Percentiles rank a stretch among this genome's conserved stretches.
phyloP scores from a whole-genome alignment of 2,113 vertebrate species.

The Meleagris gallopavo region DNA sequence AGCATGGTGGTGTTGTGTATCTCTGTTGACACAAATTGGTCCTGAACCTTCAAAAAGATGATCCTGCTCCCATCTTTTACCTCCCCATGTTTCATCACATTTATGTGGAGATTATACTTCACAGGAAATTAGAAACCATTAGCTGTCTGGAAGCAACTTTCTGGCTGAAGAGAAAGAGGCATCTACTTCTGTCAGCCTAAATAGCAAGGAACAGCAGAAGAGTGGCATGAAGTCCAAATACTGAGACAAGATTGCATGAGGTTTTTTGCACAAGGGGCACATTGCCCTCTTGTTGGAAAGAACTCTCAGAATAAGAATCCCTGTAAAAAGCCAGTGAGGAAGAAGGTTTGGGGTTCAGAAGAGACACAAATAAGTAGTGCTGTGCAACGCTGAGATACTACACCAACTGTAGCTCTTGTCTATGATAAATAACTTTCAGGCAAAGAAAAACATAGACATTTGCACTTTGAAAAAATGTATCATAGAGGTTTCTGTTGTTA shows the following conservation, averaged over 20 bases:
- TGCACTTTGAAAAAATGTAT: neutral
- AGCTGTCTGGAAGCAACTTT: neutral
- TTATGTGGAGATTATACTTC: neutral
- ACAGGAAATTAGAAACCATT: neutral
- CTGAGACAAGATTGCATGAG: neutral
- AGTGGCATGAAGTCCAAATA: neutral
- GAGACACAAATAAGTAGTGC: neutral
- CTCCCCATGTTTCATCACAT: neutral
- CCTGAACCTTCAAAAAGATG: neutral
- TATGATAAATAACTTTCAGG: neutral
- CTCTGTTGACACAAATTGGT: neutral
- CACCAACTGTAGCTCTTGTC: neutral
- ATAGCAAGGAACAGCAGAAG: neutral
- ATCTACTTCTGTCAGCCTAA: conserved; percentile 47
- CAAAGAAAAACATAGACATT: neutral
- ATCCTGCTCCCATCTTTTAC: fast-evolving
- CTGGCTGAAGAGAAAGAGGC: conserved; percentile 20
- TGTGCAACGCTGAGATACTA: neutral
- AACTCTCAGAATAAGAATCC: neutral
- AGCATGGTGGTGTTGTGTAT: neutral
- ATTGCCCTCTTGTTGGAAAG: neutral
- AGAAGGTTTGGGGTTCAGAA: neutral
- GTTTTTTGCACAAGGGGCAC: neutral
- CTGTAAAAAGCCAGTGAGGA: neutral
- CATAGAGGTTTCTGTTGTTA: neutral